Percentiles rank a stretch among this genome's conserved stretches.
Evolutionary conservation across 2,113 vertebrate species (phyloP).

Genomic region (Prinia subflava): DNA sequence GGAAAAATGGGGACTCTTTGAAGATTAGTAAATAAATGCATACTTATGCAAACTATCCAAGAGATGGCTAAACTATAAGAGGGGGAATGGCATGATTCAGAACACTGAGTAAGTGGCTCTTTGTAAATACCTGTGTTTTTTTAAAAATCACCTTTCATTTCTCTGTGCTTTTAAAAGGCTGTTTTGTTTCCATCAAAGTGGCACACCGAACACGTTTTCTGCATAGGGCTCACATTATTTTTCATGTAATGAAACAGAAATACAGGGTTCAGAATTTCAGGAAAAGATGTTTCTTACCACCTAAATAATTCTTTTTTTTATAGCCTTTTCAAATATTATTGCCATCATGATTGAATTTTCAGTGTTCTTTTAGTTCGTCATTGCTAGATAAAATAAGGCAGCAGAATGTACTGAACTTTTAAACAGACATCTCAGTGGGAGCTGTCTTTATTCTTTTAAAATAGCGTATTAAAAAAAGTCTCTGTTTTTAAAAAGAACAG

Average conservation of each 20-base stretch:
- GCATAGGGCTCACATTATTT: conserved; percentile 50
- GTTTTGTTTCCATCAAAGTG: conserved; percentile 60
- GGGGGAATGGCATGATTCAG: conserved; percentile 23
- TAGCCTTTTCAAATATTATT: conserved; percentile 56
- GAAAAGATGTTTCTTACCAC: conserved; percentile 24
- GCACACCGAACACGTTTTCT: conserved; percentile 1
- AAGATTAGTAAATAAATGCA: conserved; percentile 93
- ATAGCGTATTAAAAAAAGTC: background rate
- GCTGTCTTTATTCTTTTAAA: conserved; percentile 57
- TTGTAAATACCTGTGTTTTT: conserved; percentile 60
- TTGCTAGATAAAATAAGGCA: conserved; percentile 50
- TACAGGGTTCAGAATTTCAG: conserved; percentile 27
- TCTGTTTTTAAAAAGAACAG: conserved; percentile 56
- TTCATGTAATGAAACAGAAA: conserved; percentile 54
- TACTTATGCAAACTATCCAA: conserved; percentile 87
- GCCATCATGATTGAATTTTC: conserved; percentile 57
- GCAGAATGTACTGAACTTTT: conserved; percentile 55
- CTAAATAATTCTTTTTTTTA: conserved; percentile 38
- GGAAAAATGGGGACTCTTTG: conserved; percentile 89
- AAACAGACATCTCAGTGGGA: conserved; percentile 46
- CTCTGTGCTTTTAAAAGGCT: conserved; percentile 49
- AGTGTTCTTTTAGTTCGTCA: conserved; percentile 43
- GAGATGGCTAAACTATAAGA: conserved; percentile 56
- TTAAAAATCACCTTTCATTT: conserved; percentile 67
- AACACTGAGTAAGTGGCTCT: conserved; percentile 41